Conservation (phyloP, 2,797 vertebrate species). For the Eulemur albifrons region DNA sequence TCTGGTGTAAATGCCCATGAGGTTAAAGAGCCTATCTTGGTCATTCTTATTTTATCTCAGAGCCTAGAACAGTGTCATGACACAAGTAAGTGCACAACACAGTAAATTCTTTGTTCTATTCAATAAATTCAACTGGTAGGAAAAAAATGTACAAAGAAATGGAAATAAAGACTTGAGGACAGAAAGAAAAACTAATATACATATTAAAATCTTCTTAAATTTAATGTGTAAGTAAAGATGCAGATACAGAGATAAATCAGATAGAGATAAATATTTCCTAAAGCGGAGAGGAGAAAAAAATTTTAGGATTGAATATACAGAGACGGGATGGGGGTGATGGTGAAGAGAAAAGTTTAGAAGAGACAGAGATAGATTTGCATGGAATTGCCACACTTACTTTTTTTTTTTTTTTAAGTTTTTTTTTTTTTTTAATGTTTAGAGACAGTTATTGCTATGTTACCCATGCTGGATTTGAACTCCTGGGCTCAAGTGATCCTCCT, state of each 20-base stretch:
- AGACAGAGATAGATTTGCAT: not conserved
- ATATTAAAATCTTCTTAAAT: not conserved
- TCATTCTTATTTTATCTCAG: conserved; percentile 38
- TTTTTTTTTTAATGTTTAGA: not conserved
- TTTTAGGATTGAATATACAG: not conserved
- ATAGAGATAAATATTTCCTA: not conserved
- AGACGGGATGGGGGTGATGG: not conserved
- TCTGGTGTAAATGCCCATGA: not conserved
- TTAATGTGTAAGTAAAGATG: conserved; percentile 12
- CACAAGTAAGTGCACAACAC: not conserved
- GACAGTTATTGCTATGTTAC: too few relatives aligned
- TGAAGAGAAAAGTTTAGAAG: not conserved
- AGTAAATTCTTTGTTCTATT: not conserved
- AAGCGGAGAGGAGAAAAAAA: not conserved
- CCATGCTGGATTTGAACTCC: too few relatives aligned
- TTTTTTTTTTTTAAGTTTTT: not conserved
- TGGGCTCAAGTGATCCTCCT: too few relatives aligned
- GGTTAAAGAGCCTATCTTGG: not conserved
- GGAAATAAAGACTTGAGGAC: not conserved
- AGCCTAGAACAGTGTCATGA: not conserved
- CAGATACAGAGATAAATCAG: not conserved
- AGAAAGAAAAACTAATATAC: conserved; percentile 4
- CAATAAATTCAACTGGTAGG: not conserved
- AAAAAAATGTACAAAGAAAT: not conserved
- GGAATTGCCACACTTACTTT: not conserved